Conservation (phyloP, 2,113 vertebrate genomes). For the Morone saxatilis region DNA sequence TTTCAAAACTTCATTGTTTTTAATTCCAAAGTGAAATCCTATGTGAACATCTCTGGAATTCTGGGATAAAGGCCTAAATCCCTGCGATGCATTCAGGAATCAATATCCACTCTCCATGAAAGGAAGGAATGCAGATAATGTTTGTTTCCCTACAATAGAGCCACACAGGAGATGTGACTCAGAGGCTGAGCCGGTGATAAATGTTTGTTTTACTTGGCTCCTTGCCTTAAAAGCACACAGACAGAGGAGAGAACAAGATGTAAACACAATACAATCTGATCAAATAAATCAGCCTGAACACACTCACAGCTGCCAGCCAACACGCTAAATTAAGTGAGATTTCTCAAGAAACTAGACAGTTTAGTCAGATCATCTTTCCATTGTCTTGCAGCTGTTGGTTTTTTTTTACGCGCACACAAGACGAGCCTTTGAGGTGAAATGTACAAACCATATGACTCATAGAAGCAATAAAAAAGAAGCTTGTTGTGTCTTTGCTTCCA, state of each 20-base stretch:
- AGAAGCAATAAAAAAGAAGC: constrained; percentile 7
- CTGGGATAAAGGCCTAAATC: constrained; percentile 38
- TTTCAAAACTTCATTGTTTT: neutral
- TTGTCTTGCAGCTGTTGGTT: constrained; percentile 9
- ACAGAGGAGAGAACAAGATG: constrained; percentile 39
- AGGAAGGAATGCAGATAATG: constrained; percentile 66
- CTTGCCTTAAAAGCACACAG: constrained; percentile 48
- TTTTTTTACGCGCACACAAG: neutral
- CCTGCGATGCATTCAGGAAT: constrained; percentile 44
- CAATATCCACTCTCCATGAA: constrained; percentile 55
- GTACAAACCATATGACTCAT: constrained; percentile 40
- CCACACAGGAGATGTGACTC: constrained; percentile 65
- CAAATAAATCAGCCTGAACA: constrained; percentile 21
- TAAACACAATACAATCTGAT: constrained; percentile 42
- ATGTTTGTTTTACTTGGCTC: constrained; percentile 69
- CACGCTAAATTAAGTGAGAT: constrained; percentile 4
- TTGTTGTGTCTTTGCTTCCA: constrained; percentile 24
- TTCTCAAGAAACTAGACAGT: constrained; percentile 12
- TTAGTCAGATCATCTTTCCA: constrained; percentile 24
- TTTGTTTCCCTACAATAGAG: constrained; percentile 64
- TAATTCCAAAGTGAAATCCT: constrained; percentile 23
- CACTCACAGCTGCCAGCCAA: constrained; percentile 8
- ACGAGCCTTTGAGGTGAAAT: neutral
- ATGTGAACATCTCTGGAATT: constrained; percentile 34
- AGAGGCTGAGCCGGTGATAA: constrained; percentile 53